Percentiles rank a stretch among this genome's conserved stretches.
These are phyloP conservation scores for Arvicanthis niloticus DNA, from an alignment of 2,113 vertebrate species.

Conservation along the genomic window DNA sequence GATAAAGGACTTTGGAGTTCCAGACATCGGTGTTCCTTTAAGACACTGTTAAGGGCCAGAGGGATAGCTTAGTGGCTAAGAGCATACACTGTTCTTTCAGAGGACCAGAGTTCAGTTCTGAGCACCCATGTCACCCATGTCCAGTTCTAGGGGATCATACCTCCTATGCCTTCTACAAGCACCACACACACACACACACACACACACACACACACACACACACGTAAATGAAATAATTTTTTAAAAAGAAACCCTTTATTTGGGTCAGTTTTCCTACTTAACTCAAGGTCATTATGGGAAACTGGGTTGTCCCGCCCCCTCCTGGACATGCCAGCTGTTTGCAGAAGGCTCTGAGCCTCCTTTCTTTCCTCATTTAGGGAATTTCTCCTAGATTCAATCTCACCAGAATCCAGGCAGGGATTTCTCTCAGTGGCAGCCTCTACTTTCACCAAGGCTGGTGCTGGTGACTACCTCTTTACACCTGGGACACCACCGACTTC, in stretches of 20 bases:
- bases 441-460: background rate
- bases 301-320: background rate
- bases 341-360: background rate
- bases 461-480: conserved; percentile 64
- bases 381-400: background rate
- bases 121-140: background rate
- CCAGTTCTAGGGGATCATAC: background rate
- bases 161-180: background rate
- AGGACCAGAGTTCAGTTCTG: background rate
- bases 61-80: background rate
- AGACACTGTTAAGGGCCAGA: background rate
- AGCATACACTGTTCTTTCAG: background rate
- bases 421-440: background rate
- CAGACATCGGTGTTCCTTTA: background rate
- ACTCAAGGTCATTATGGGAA: conserved; percentile 56
- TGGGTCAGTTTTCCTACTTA: conserved; percentile 22
- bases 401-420: background rate
- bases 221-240: background rate
- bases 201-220: background rate
- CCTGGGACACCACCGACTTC: background rate
- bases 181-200: no score
- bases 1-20: background rate
- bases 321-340: background rate
- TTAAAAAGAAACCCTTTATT: background rate
- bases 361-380: background rate